Conservation (phyloP, 2,888 invertebrate genomes). For the Nomada goodeniana region DNA sequence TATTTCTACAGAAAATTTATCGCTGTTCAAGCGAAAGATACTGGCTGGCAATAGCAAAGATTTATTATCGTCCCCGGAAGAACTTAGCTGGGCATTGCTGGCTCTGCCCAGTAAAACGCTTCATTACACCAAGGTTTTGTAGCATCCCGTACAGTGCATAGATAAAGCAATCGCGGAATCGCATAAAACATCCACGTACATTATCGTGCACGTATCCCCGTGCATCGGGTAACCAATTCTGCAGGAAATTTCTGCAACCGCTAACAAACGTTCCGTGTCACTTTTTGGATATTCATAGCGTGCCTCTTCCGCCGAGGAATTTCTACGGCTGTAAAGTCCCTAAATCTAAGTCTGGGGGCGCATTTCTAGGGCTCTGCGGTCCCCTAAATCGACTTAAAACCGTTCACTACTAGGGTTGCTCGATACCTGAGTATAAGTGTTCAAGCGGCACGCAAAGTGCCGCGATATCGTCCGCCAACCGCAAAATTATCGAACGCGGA, state of each 20-base stretch:
- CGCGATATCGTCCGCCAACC: constrained; percentile 8
- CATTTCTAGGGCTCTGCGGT: constrained; percentile 22
- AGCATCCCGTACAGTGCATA: not conserved
- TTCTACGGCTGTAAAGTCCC: constrained; percentile 9
- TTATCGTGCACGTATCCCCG: not conserved
- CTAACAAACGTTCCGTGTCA: not conserved
- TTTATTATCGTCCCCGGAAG: constrained; percentile 15
- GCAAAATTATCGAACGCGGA: constrained; percentile 7
- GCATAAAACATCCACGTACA: not conserved
- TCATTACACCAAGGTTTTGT: constrained; percentile 14
- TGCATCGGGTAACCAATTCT: not conserved
- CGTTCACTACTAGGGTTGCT: constrained; percentile 33
- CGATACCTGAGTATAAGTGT: constrained; percentile 30
- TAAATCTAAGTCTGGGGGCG: constrained; percentile 16
- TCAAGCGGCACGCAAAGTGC: constrained; percentile 28
- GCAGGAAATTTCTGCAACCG: not conserved
- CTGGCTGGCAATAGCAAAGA: constrained; percentile 10
- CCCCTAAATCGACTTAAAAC: constrained; percentile 48
- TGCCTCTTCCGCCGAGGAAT: not conserved
- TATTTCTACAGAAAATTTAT: not conserved
- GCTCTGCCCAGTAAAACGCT: constrained; percentile 4
- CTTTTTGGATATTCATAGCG: not conserved
- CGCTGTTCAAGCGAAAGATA: constrained; percentile 17
- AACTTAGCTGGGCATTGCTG: not conserved
- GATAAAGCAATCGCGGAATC: not conserved